Evolutionary conservation across 2,888 invertebrate genomes (phyloP).

Genomic region (Halocaridina rubra): DNA sequence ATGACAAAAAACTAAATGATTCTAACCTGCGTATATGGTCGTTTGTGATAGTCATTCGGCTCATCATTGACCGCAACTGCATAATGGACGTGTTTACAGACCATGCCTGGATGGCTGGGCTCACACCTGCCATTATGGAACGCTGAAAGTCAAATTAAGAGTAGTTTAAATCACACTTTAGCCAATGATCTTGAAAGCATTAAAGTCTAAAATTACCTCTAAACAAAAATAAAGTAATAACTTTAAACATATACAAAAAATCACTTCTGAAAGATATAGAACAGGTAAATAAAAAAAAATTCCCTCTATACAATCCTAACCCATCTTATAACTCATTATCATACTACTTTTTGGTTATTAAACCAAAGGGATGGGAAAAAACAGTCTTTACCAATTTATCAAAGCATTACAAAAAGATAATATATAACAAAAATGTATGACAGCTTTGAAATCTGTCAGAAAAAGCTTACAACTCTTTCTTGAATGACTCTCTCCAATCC

Average conservation of each 20-base stretch:
- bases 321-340: neutral
- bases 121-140: constrained; percentile 57
- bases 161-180: neutral
- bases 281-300: neutral
- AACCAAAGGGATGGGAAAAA: too few species aligned
- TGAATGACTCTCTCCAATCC: constrained; percentile 50
- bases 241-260: neutral
- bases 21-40: constrained; percentile 43
- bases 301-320: neutral
- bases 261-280: neutral
- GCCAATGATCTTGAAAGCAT: neutral
- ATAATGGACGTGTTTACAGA: constrained; percentile 58
- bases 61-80: constrained; percentile 61
- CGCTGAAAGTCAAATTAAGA: constrained; percentile 18
- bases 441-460: too few species aligned
- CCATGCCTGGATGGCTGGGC: constrained; percentile 55
- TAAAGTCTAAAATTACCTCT: neutral
- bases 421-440: too few species aligned
- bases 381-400: too few species aligned
- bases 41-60: constrained; percentile 51
- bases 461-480: constrained; percentile 56
- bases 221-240: neutral
- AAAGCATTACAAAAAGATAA: too few species aligned
- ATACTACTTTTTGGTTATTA: too few species aligned
- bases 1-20: too few species aligned